Base-by-base conservation (phyloP, 2,888 invertebrate genomes). In the Pristionchus maxplancki region DNA sequence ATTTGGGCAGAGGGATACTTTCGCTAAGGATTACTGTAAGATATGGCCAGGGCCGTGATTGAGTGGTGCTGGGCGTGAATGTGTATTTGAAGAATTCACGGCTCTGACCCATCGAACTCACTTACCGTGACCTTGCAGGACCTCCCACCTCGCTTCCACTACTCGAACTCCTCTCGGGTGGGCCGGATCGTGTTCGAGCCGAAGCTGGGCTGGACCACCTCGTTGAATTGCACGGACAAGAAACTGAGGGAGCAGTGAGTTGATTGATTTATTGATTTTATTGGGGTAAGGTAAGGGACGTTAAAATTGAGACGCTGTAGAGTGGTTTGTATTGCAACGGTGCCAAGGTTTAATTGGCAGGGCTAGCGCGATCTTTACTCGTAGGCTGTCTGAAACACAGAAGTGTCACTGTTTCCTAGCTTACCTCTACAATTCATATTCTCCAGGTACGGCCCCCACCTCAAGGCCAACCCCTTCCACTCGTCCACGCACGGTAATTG, bases 141-240 rank as follows among this genome's bases (percentile, higher is more conserved):
- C 24, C 95, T 96, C 86, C 96, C 96, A 0, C 95, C 95, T 8
- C 91, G 93, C 34, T 97, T 96, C 96, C 96, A 96, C 94, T 96
- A 96, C 91, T 96, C 95, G 87, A 96, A 96, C 90, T 96, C 96
- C 92, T 93, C 95, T 17, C 95, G 97, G 84, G 95, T 96, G 24
- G 96, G 96, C 37, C 96, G 96, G 0, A 96, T 97, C 90, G 95
- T 97, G 85, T 95, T 96, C 1, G 95, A 96, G 50, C 96, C 91
- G 13, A 81, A 90, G 44, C 37, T 92, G 53, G 91, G 92, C 20
- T 92, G 91, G 8, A 82, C 91, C 5, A 89, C 91, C 44, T 91
- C 91, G 2, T 91, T 92, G 71, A 87, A 89, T 24, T 92, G 92
- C 87, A 90, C 86, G 0, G 53, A 44, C 9, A 87, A 89, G 17